A percentile compares a stretch with the other conserved stretches of the same genome.
Conservation (phyloP, 2,888 invertebrate genomes). For the Diaphora mendica region DNA sequence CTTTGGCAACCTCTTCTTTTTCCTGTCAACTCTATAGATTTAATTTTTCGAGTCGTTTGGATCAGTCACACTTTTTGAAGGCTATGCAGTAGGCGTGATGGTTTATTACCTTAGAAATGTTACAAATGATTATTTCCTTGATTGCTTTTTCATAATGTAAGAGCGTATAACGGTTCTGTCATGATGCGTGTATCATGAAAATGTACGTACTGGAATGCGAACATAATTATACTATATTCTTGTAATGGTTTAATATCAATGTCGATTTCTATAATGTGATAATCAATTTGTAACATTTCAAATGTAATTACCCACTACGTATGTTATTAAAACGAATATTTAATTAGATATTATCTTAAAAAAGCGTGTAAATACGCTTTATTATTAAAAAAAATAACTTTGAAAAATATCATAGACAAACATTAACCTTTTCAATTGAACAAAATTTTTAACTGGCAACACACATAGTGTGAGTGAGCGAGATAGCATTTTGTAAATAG, state of each 20-base stretch:
- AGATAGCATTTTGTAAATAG: conserved; percentile 84
- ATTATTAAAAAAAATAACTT: conserved; percentile 40
- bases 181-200: not conserved
- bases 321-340: conserved; percentile 53
- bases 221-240: not conserved
- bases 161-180: not conserved
- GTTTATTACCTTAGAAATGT: conserved; percentile 30
- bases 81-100: conserved; percentile 36
- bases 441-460: conserved; percentile 60
- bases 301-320: conserved; percentile 28
- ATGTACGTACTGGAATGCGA: not conserved
- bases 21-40: not conserved
- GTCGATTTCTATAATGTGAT: not conserved
- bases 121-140: conserved; percentile 15
- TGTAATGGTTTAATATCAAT: not conserved
- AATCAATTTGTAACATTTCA: conserved; percentile 33
- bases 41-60: conserved; percentile 2
- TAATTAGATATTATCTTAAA: conserved; percentile 62
- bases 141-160: not conserved
- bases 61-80: conserved; percentile 45
- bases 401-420: conserved; percentile 41
- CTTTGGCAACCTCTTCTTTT: no score
- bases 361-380: conserved; percentile 39
- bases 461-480: conserved; percentile 73
- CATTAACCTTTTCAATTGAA: conserved; percentile 27